These are phyloP conservation scores for Hymenochirus boettgeri DNA, from an alignment of 2,113 vertebrate species.

Conservation along the genomic window DNA sequence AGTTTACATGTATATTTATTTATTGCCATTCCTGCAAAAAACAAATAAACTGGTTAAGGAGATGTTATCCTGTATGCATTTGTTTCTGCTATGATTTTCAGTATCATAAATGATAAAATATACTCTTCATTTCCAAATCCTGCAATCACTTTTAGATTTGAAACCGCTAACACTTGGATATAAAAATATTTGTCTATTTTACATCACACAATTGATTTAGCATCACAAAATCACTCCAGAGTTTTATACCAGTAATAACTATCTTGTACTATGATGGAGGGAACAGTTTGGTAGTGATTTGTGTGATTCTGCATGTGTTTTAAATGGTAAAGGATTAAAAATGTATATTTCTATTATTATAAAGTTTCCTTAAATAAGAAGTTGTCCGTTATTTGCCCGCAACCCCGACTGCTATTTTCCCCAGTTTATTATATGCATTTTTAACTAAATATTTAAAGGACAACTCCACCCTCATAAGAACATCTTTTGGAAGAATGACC, in stretches of 20 bases:
- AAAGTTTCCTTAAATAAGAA: too few relatives aligned
- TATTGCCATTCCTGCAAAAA: constrained; percentile 76
- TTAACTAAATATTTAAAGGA: too few relatives aligned
- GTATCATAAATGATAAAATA: constrained; percentile 78
- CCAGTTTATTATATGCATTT: too few relatives aligned
- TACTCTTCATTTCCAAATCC: constrained; percentile 75
- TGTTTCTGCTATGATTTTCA: constrained; percentile 67
- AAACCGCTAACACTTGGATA: constrained; percentile 41
- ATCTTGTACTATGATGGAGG: constrained; percentile 34
- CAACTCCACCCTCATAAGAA: too few relatives aligned
- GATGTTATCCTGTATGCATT: constrained; percentile 89
- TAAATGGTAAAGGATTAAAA: too few relatives aligned
- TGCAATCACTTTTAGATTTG: constrained; percentile 53
- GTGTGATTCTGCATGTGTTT: too few relatives aligned
- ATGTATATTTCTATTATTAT: too few relatives aligned
- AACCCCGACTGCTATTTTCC: too few relatives aligned
- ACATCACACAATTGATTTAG: constrained; percentile 42
- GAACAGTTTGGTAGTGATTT: constrained; percentile 34
- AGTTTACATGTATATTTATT: constrained; percentile 84
- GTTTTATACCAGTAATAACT: constrained; percentile 39
- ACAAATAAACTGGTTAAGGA: constrained; percentile 95
- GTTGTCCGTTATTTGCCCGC: too few relatives aligned
- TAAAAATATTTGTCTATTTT: constrained; percentile 42
- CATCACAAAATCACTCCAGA: constrained; percentile 39
- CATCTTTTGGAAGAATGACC: too few relatives aligned